A percentile compares a stretch with the other conserved stretches of the same genome.
These are phyloP conservation scores for Argya squamiceps DNA, from an alignment of 2,797 vertebrate genomes.

Conservation along the genomic window DNA sequence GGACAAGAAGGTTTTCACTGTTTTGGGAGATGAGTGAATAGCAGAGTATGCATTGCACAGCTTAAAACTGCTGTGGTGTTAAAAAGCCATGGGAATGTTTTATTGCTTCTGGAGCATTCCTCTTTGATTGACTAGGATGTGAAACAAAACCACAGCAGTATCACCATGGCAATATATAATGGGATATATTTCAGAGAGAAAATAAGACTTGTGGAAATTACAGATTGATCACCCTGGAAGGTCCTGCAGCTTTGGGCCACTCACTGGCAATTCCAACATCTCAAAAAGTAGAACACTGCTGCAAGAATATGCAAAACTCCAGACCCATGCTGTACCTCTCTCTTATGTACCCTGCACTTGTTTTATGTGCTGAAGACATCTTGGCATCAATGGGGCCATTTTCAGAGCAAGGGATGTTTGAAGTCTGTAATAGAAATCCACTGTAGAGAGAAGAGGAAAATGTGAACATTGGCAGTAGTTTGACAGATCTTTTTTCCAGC, in stretches of 20 bases:
- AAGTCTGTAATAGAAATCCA: slow-evolving; percentile 11
- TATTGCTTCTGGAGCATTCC: neutral
- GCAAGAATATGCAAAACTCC: slow-evolving; percentile 20
- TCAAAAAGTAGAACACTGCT: slow-evolving; percentile 28
- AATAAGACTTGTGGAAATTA: neutral
- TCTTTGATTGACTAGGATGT: neutral
- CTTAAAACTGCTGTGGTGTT: neutral
- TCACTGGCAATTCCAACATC: neutral
- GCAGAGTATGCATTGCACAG: neutral
- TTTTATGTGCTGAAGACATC: slow-evolving; percentile 20
- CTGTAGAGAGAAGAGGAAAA: neutral
- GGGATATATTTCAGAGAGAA: slow-evolving; percentile 12
- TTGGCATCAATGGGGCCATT: slow-evolving; percentile 32
- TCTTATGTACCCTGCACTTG: neutral
- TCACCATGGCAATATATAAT: neutral
- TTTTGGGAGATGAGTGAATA: neutral
- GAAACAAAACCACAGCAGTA: neutral
- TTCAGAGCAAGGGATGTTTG: slow-evolving; percentile 13
- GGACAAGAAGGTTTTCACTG: neutral
- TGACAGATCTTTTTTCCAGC: slow-evolving; percentile 7
- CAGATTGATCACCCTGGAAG: slow-evolving; percentile 13
- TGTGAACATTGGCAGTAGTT: neutral
- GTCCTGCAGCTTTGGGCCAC: neutral
- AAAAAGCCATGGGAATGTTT: slow-evolving; percentile 3
- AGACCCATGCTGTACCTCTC: slow-evolving; percentile 20